These are phyloP conservation scores for Chrysina gloriosa DNA, from an alignment of 2,888 invertebrate species.

Conservation along the genomic window DNA sequence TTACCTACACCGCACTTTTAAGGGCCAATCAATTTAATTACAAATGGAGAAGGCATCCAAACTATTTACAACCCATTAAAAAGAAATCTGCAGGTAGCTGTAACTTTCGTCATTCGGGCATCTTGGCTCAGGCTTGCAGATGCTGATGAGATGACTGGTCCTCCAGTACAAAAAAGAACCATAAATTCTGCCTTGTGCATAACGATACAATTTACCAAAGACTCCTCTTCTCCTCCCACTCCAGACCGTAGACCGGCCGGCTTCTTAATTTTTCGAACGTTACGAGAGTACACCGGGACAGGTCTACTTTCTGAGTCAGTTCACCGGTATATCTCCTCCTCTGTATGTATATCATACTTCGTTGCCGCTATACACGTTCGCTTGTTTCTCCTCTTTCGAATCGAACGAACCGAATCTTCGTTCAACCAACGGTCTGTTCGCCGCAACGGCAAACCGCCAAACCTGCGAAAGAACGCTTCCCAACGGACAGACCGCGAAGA, in stretches of 20 bases:
- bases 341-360: not conserved
- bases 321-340: conserved; percentile 13
- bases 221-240: conserved; percentile 13
- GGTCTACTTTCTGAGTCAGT: conserved; percentile 33
- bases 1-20: too few species aligned
- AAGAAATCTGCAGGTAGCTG: too few species aligned
- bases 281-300: conserved; percentile 8
- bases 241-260: conserved; percentile 18
- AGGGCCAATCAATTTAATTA: too few species aligned
- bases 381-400: not conserved
- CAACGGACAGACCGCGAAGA: not conserved
- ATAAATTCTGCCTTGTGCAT: not conserved
- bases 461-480: not conserved
- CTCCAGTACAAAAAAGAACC: not conserved
- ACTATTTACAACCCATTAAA: too few species aligned
- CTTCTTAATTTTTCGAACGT: conserved; percentile 21
- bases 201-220: conserved; percentile 7
- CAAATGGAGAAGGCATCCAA: too few species aligned
- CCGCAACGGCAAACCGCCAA: conserved; percentile 1
- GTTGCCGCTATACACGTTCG: not conserved
- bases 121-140: too few species aligned
- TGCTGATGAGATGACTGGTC: too few species aligned
- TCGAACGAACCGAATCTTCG: not conserved
- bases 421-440: not conserved
- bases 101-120: too few species aligned